A percentile compares a stretch with the other conserved stretches of the same genome.
Conservation (phyloP, 2,888 invertebrate genomes). For the Tanytarsus gracilentus region DNA sequence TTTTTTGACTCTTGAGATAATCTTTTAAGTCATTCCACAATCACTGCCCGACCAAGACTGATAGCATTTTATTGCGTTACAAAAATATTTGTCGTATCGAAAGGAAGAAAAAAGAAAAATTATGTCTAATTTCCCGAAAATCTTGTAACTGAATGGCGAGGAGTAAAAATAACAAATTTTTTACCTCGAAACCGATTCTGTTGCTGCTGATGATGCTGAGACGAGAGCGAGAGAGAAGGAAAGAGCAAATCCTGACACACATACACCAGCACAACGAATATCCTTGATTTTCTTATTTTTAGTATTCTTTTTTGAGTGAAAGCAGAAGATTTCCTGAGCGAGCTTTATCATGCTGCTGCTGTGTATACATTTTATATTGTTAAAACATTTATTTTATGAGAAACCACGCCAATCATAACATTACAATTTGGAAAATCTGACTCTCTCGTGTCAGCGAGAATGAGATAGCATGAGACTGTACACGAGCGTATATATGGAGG, state of each 20-base stretch:
- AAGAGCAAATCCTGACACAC: neutral
- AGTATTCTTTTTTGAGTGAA: constrained; percentile 1
- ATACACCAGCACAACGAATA: neutral
- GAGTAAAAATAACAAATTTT: constrained; percentile 7
- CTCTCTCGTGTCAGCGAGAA: neutral
- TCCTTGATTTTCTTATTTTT: constrained; percentile 1
- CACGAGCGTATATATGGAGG: neutral
- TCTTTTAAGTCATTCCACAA: neutral
- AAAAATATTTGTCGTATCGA: constrained; percentile 24
- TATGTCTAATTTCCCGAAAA: constrained; percentile 29
- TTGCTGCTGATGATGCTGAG: neutral
- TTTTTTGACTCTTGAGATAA: neutral
- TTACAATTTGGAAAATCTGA: constrained; percentile 19
- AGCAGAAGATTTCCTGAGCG: neutral
- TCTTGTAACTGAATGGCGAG: constrained; percentile 30
- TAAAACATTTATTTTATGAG: constrained; percentile 29
- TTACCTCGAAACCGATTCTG: constrained; percentile 4
- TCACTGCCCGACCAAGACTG: neutral
- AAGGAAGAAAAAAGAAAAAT: constrained; percentile 14
- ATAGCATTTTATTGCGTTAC: constrained; percentile 11
- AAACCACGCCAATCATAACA: constrained; percentile 30
- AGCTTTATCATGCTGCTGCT: constrained; percentile 22
- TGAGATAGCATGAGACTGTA: constrained; percentile 15
- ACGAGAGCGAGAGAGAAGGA: neutral
- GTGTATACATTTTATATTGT: constrained; percentile 28